Evolutionary conservation across 37 sponge, comb jelly and placozoan genomes (phyloP), one percentile per base, ranked within the genome.

Genomic region (Beroe ovata): DNA sequence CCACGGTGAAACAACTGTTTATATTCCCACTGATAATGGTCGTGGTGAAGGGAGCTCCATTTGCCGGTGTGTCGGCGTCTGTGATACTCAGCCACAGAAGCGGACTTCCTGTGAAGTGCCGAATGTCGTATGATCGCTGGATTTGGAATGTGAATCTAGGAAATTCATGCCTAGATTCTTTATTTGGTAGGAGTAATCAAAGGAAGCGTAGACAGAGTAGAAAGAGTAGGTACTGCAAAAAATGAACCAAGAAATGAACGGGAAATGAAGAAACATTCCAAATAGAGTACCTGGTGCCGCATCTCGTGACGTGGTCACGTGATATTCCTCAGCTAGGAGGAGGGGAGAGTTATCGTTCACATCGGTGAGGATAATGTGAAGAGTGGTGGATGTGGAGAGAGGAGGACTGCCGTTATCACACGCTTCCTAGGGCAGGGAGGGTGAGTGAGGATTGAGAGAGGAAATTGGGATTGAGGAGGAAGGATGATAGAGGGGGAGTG

Each of bases 31-130:
- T 29, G 36, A 66, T 2, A 4, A 77, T 39, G 23, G 47, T 35
- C 47, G 54, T 16, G 16, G 84, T 77, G 28, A 77, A 77, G 42
- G 84, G 84, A 77, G 54, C 84, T 22, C 84, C 84, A 40, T 77
- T 77, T n/a, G 26, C 84, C 0, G 84, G 54, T 8, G 36, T 23
- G 28, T 77, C 84, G 20, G 26, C 38, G 28, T 77, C 84, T 22
- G 26, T 77, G 54, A 77, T 39, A 16, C 36, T 21, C 28, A 77
- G 28, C 54, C 14, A 32, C 47, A 77, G 54, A 18, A 77, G 41
- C 3, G 20, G 36, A 23, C 54, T 77, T n/a, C 84, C 84, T 77
- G 54, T n/a, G 29, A 26, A n/a, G n/a, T n/a, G n/a, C n/a, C n/a
- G n/a, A n/a, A n/a, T n/a, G n/a, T n/a, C n/a, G n/a, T n/a, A n/a